Conservation (phyloP, 2,113 vertebrate species). For the Mormoops blainvillei region DNA sequence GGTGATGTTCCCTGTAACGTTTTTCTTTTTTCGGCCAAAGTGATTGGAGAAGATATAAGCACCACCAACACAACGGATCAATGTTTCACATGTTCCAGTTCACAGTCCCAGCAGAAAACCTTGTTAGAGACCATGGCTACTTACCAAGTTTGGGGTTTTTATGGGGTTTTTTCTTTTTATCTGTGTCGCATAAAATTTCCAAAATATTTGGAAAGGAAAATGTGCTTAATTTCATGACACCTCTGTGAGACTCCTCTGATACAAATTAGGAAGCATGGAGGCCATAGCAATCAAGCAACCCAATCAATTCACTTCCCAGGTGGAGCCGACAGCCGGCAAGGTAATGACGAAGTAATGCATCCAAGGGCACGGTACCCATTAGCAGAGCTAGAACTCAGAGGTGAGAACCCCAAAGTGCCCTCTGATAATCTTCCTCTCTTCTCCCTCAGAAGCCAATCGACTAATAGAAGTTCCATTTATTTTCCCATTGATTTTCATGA, state of each 20-base stretch:
- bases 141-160: background rate
- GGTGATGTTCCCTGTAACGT: slow-evolving; percentile 23
- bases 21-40: background rate
- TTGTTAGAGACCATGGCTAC: background rate
- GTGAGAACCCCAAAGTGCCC: accelerated
- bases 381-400: background rate
- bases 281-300: background rate
- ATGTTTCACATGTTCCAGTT: background rate
- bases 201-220: slow-evolving; percentile 5
- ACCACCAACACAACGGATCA: background rate
- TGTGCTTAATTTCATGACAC: background rate
- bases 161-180: too few relatives aligned
- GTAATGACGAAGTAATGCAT: background rate
- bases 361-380: background rate
- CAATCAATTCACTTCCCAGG: background rate
- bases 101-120: background rate
- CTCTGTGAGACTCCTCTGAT: background rate
- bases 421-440: background rate
- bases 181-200: background rate
- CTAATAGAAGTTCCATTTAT: background rate
- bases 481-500: background rate
- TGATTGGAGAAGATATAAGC: background rate
- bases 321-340: background rate
- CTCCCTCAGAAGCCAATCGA: background rate
- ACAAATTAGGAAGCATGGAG: background rate